phyloP scores from a whole-genome alignment of 2,797 vertebrate genomes.

The Gephyroberyx darwinii region DNA sequence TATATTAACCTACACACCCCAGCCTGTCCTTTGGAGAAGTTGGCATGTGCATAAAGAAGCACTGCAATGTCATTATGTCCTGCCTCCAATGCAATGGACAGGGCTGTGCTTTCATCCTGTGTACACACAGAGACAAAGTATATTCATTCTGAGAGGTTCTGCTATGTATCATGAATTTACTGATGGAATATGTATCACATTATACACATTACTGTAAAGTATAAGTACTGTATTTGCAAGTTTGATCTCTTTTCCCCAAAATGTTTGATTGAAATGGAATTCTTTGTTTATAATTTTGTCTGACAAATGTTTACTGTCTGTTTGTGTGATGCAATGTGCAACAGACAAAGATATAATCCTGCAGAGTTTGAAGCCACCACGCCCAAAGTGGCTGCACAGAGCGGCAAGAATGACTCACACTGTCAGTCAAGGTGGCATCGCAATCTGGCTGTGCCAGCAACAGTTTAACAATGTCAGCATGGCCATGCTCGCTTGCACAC shows the following conservation, averaged over 20 bases:
- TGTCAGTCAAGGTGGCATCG: conserved; percentile 90
- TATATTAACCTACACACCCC: conserved; percentile 78
- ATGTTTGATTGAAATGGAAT: not conserved
- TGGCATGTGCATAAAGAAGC: conserved; percentile 94
- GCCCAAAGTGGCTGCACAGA: conserved; percentile 8
- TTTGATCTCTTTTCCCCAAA: not conserved
- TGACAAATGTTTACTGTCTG: not conserved
- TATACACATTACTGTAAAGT: not conserved
- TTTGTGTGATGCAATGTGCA: conserved; percentile 2
- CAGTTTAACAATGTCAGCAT: conserved; percentile 91
- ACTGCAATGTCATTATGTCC: conserved; percentile 96
- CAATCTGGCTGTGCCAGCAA: conserved; percentile 90
- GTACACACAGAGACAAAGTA: conserved; percentile 30
- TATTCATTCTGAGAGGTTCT: not conserved
- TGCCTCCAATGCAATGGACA: conserved; percentile 95
- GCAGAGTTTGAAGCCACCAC: conserved; percentile 19
- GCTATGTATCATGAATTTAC: not conserved
- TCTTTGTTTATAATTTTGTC: no score
- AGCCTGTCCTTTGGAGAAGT: conserved; percentile 90
- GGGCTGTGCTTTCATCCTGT: conserved; percentile 94
- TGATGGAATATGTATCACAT: no score
- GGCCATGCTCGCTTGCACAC: conserved; percentile 97
- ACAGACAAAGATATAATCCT: conserved; percentile 3
- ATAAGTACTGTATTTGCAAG: not conserved
- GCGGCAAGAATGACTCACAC: conserved; percentile 74